Percentiles rank a stretch among this genome's conserved stretches.
Evolutionary conservation across 1,140 invertebrate species (phyloP).

Genomic region (Frieseomelitta varia): DNA sequence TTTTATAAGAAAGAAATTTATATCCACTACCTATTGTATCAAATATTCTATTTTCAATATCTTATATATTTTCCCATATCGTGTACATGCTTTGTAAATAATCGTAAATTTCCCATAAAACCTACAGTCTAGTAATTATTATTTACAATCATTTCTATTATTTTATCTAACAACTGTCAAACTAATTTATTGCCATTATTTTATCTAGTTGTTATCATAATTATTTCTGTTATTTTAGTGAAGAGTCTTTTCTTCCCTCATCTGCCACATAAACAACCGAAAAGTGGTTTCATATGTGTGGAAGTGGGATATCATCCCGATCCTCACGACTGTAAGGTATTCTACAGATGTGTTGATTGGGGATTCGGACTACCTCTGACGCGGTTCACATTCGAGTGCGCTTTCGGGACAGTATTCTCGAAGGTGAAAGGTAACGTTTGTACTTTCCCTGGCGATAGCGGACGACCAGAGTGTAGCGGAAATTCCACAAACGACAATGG

Average conservation of each 20-base stretch:
- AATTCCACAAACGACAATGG: slow-evolving; percentile 49
- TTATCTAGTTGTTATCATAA: not conserved
- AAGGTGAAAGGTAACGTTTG: slow-evolving; percentile 84
- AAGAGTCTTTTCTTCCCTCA: slow-evolving; percentile 31
- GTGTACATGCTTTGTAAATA: not conserved
- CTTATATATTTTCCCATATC: too few species aligned
- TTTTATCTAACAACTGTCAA: slow-evolving; percentile 39
- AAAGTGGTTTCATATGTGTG: slow-evolving; percentile 79
- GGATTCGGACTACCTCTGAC: slow-evolving; percentile 73
- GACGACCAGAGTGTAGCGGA: slow-evolving; percentile 82
- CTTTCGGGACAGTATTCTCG: slow-evolving; percentile 88
- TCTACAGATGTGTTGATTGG: slow-evolving; percentile 84
- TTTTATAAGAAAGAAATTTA: too few species aligned
- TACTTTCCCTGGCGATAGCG: slow-evolving; percentile 86
- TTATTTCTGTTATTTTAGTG: slow-evolving; percentile 58
- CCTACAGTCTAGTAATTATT: not conserved
- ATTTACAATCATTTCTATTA: not conserved
- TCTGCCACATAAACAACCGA: not conserved
- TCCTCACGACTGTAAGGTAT: slow-evolving; percentile 82
- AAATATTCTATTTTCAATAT: too few species aligned
- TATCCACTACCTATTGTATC: too few species aligned
- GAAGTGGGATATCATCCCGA: slow-evolving; percentile 84
- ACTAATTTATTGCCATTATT: too few species aligned
- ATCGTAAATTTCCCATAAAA: not conserved
- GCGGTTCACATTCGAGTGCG: slow-evolving; percentile 86